Evolutionary conservation across 2,888 invertebrate genomes (phyloP).

Genomic region (Teleiodes luculella): DNA sequence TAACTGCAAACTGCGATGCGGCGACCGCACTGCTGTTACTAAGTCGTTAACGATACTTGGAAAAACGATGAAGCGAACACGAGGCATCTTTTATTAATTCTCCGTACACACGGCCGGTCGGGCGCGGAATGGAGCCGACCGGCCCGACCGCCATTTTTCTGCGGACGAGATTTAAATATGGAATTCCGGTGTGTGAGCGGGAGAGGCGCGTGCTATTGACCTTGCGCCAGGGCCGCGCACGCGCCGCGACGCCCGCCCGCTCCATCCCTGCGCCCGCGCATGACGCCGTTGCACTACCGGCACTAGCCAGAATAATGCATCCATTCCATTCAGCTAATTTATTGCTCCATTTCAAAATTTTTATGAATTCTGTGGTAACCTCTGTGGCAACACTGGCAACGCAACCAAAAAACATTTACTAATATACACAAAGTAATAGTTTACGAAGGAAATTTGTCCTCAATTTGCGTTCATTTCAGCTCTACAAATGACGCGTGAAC

Average conservation of each 20-base stretch:
- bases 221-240: constrained; percentile 73
- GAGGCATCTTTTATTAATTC: constrained; percentile 76
- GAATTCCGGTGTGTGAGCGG: constrained; percentile 78
- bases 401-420: not conserved
- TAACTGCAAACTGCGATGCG: constrained; percentile 52
- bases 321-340: not conserved
- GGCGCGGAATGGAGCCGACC: constrained; percentile 69
- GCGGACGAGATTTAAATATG: constrained; percentile 79
- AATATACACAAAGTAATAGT: not conserved
- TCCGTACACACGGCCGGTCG: constrained; percentile 60
- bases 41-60: constrained; percentile 62
- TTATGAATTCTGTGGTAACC: no score
- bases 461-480: not conserved
- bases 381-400: not conserved
- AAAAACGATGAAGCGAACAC: constrained; percentile 60
- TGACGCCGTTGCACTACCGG: constrained; percentile 28
- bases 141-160: constrained; percentile 74
- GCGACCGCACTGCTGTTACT: constrained; percentile 53
- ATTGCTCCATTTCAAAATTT: no score
- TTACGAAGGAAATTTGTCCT: not conserved
- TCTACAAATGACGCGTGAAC: constrained; percentile 3
- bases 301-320: constrained; percentile 6
- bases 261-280: constrained; percentile 34
- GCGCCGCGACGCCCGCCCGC: constrained; percentile 52
- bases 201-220: constrained; percentile 77